A percentile compares a stretch with the other conserved stretches of the same genome.
These are phyloP conservation scores for Phymastichus coffea DNA, from an alignment of 1,140 invertebrate genomes.

Conservation along the genomic window DNA sequence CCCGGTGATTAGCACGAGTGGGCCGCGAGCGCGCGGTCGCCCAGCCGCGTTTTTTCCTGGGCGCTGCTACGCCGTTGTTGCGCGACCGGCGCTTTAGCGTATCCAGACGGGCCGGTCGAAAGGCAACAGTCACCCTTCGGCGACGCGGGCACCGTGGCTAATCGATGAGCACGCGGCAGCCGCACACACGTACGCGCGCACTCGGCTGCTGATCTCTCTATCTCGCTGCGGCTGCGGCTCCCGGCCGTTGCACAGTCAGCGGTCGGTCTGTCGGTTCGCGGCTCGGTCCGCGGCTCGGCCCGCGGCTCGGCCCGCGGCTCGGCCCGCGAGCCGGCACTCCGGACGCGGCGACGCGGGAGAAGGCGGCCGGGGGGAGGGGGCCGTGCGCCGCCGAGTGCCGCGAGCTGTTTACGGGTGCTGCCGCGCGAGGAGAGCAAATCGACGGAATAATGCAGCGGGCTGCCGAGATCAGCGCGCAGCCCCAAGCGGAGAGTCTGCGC, in stretches of 20 bases:
- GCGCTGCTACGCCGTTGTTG: not conserved
- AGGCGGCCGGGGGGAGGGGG: no score
- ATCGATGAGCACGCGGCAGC: slow-evolving; percentile 55
- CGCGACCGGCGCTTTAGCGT: not conserved
- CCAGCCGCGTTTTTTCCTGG: no score
- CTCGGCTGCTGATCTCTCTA: slow-evolving; percentile 37
- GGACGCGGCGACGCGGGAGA: no score
- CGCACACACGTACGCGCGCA: no score
- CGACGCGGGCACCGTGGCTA: slow-evolving; percentile 52
- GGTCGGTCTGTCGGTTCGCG: no score
- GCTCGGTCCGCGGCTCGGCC: no score
- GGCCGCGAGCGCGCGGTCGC: no score
- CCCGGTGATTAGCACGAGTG: no score
- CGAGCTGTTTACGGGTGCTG: slow-evolving; percentile 46
- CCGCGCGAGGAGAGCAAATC: slow-evolving; percentile 29
- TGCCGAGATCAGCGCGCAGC: slow-evolving; percentile 29
- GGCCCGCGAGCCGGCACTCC: no score
- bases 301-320: no score
- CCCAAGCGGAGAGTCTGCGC: slow-evolving; percentile 26
- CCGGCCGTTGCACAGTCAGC: no score
- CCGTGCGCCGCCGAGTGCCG: no score
- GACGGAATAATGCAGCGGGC: slow-evolving; percentile 42
- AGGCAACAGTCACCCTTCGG: slow-evolving; percentile 51
- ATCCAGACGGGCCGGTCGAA: slow-evolving; percentile 41
- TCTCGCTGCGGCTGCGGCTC: not conserved